Conservation (phyloP, 2,113 vertebrate genomes). For the Hydropotes inermis region DNA sequence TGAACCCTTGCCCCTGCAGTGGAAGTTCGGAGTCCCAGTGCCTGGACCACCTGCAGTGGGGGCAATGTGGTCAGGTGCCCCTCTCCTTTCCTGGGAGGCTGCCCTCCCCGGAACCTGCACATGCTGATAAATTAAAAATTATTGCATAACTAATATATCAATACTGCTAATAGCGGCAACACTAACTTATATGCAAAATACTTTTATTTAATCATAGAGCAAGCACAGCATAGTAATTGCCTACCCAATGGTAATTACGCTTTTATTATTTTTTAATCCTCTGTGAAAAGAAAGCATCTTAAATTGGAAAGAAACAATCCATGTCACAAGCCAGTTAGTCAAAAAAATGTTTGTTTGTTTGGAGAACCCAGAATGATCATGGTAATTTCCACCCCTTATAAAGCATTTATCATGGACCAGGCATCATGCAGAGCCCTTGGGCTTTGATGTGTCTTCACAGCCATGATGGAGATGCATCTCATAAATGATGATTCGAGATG, state of each 20-base stretch:
- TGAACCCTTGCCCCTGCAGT: neutral
- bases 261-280: slow-evolving; percentile 11
- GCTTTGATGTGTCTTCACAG: accelerated
- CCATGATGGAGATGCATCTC: neutral
- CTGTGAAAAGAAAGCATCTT: neutral
- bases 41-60: neutral
- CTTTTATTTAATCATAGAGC: neutral
- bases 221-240: neutral
- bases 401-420: neutral
- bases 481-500: neutral
- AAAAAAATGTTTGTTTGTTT: neutral
- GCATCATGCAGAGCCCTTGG: accelerated
- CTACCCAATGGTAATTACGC: neutral
- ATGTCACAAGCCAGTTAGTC: neutral
- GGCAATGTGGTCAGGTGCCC: no score
- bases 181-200: neutral
- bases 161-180: neutral
- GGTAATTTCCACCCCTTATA: accelerated
- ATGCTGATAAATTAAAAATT: neutral
- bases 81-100: neutral
- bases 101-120: neutral
- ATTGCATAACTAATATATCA: neutral
- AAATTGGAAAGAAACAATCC: neutral
- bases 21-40: neutral
- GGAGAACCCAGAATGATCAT: neutral